A percentile compares a stretch with the other conserved stretches of the same genome.
These are phyloP conservation scores for Amphimedon queenslandica DNA, from an alignment of 37 sponge, comb jelly and placozoan genomes.

Conservation along the genomic window DNA sequence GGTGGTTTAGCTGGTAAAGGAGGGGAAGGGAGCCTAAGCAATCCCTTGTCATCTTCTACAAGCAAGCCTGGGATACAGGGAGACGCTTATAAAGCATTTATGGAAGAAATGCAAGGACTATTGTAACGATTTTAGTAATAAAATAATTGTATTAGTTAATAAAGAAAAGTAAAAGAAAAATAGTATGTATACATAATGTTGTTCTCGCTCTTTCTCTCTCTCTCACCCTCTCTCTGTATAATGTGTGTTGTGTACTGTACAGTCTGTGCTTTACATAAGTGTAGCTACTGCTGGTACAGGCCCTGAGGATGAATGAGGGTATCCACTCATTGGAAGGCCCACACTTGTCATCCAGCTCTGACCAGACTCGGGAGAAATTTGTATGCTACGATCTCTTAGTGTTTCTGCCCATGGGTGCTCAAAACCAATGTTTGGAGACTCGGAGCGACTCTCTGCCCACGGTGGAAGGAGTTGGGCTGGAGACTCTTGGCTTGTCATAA, in stretches of 20 bases:
- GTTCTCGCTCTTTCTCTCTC: too few species aligned
- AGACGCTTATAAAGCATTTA: conserved; percentile 92
- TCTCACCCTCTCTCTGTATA: too few species aligned
- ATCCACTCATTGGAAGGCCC: too few species aligned
- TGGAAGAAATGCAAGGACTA: conserved; percentile 95
- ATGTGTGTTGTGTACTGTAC: too few species aligned
- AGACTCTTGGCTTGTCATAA: conserved; percentile 32
- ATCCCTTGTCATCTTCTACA: background rate
- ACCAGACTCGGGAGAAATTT: too few species aligned
- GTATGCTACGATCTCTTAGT: too few species aligned
- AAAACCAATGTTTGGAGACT: conserved; percentile 23
- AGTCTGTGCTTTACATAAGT: too few species aligned
- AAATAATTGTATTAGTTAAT: background rate
- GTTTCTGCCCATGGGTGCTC: conserved; percentile 80
- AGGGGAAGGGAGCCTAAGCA: background rate
- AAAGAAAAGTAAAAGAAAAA: background rate
- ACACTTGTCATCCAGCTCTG: too few species aligned
- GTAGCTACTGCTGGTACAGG: too few species aligned
- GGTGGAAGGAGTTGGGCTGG: conserved; percentile 52
- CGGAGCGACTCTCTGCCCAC: conserved; percentile 42
- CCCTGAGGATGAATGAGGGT: too few species aligned
- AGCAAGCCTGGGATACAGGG: conserved; percentile 25
- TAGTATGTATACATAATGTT: too few species aligned
- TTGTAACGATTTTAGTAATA: conserved; percentile 32
- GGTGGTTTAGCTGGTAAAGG: background rate